phyloP scores from a whole-genome alignment of 1,140 invertebrate genomes.

The Scaptodrosophila lebanonensis region DNA sequence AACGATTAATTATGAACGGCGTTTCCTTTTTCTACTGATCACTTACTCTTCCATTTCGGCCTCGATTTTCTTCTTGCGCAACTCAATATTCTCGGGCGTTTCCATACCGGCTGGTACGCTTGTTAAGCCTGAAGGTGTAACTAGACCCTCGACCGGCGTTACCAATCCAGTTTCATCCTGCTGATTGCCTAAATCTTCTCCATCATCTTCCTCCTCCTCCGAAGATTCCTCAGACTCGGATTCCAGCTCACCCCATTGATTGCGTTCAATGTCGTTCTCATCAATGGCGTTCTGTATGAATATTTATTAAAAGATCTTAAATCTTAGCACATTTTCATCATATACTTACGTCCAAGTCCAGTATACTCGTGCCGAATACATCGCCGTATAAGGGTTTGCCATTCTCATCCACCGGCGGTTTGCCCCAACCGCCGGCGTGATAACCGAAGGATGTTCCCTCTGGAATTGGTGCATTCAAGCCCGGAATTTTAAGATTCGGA shows the following conservation, averaged over 20 bases:
- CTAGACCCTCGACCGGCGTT: constrained; percentile 91
- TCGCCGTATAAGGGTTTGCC: constrained; percentile 99
- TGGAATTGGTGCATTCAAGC: constrained; percentile 95
- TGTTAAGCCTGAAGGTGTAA: constrained; percentile 96
- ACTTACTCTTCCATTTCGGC: constrained; percentile 95
- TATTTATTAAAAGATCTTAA: background rate
- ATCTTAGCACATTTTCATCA: background rate
- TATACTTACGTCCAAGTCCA: constrained; percentile 81
- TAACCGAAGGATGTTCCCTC: constrained; percentile 99
- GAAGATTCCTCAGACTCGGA: constrained; percentile 95
- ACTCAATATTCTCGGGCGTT: constrained; percentile 98
- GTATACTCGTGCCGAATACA: constrained; percentile 91
- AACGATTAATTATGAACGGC: background rate
- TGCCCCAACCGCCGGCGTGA: constrained; percentile 99
- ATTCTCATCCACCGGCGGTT: constrained; percentile 99
- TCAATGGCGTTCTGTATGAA: constrained; percentile 81
- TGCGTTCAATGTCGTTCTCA: constrained; percentile 94
- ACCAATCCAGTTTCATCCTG: constrained; percentile 85
- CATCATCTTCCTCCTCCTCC: constrained; percentile 89
- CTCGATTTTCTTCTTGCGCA: constrained; percentile 98
- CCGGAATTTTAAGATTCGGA: constrained; percentile 98
- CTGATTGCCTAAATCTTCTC: constrained; percentile 83
- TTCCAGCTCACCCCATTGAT: constrained; percentile 98
- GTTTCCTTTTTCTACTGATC: background rate
- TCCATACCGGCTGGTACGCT: constrained; percentile 97